Base-by-base conservation (phyloP, 2,797 vertebrate genomes). In the Pseudochaenichthys georgianus region DNA sequence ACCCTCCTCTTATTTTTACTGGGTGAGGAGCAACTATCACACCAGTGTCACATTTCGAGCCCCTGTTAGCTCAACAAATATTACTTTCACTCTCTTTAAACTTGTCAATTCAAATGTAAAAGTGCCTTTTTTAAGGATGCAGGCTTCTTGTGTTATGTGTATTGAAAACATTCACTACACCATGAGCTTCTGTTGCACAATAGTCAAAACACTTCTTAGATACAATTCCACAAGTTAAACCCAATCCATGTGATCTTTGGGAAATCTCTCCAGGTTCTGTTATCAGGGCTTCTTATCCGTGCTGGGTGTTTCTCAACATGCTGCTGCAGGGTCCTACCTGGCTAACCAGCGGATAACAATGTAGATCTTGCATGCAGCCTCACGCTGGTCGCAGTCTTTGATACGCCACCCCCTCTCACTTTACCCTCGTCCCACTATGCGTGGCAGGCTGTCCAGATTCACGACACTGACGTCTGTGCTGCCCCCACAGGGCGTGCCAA, bases 31-130 rank as follows among this genome's bases (percentile, higher is more conserved):
- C 75, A 89, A 84, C 75, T 80, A 70, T 74, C 86, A 81, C 45
- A 15, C 54, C 58, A 13, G 78, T 80, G 90, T 87, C 68, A 92
- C 82, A 81, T 89, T 92, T 88, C 69, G n/a, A 64, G 70, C 66
- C 57, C 75, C 64, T 77, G 66, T 92, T 89, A 90, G 82, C 69
- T 74, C 8, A 16, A 73, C 83, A 89, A 78, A 89, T 64, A 84
- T 15, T 34, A 67, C 68, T 57, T 70, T 75, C 16, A 19, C 38
- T 51, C 48, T 47, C 46, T 70, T 61, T 48, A 58, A 52, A 58
- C 74, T 52, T 69, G n/a, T 55, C 57, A 63, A 13, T 13, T 12
- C 47, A 28, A 62, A 77, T 11, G 17, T 41, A 17, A 61, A 78
- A 59, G 21, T 41, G 13, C 42, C 34, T 65, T 16, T 65, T 63